Base-by-base conservation (phyloP, 1,140 invertebrate genomes). In the Cepaea nemoralis region DNA sequence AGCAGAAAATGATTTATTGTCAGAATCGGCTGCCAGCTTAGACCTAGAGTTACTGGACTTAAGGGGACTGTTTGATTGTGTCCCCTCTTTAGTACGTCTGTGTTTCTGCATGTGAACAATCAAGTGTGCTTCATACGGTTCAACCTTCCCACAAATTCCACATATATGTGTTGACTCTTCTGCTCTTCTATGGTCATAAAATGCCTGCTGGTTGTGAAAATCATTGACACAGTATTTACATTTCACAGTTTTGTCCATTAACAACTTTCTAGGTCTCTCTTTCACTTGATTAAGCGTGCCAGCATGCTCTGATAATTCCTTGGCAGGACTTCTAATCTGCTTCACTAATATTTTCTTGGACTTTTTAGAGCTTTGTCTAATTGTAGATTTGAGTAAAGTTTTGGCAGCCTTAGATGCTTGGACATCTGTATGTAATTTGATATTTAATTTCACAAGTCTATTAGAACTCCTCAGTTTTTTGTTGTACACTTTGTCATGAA, bases 61-160 rank as follows among this genome's bases (percentile, higher is more conserved):
- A 24, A 19, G 39, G 19, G n/a, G 19, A 16, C 22, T 78, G 5
- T 33, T 48, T 31, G 16, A 63, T 63, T 22, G 1, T 59, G 12
- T n/a, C n/a, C 70, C 77, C 24, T 6, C 77, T 33, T 79, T 79
- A 22, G 31, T 33, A 24, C 24, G n/a, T 27, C 45, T 59, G 37
- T 80, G 78, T 24, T 59, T 70, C 45, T 71, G 78, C 78, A 80
- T 80, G 33, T 80, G 78, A 5, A 80, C 78, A 48, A 80, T 80
- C 10, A 80, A 31, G 31, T 80, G 42, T 6, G 78, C 78, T 39
- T 71, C 69, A 73, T 66, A 80, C 0, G 69, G 78, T 45, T 80
- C 69, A 6, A 39, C 48, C 33, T 80, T 80, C 27, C 78, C 78
- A 80, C 78, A 80, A n/a, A 70, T 45, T 37, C 24, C 31, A 80